Evolutionary conservation across 1,140 invertebrate species (phyloP), one percentile per base, ranked within the genome.

Genomic region (Chironomus tepperi): DNA sequence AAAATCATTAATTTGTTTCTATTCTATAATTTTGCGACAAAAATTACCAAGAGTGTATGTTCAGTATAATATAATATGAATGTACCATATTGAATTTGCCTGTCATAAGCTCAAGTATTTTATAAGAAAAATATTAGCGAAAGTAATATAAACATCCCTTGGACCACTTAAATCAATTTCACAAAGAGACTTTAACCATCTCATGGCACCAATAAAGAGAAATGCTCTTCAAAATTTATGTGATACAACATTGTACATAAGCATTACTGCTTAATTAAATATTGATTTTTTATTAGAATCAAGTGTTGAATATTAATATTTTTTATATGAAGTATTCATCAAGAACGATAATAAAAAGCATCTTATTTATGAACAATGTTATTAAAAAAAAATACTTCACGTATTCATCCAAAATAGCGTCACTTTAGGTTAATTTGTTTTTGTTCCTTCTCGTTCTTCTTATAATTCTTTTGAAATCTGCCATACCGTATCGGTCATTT

Each of bases 201-300:
- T 57, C 47, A 57, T 57, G 10, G 10, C 47, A 57, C 10, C 47
- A 57, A 57, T 57, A 57, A 57, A 57, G 47, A n/a, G 9, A 57
- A 57, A 57, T 57, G 10, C 47, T 57, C 47, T 57, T 57, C 47
- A 57, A 34, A n/a, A 57, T 57, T 57, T 57, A 57, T 57, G 47
- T 57, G 47, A 57, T 15, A 57, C 47, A 57, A 57, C 15, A 57
- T 57, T 57, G 47, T 57, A n/a, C 47, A 57, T 70, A 15, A 16
- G 18, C 65, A 70, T 70, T 70, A 70, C 65, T 19, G 16, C 65
- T 70, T 70, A 70, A 70, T 70, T 70, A 70, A 70, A 70, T 70
- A 70, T 70, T 70, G 65, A 70, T 70, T 70, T 70, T 70, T 70
- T 70, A 70, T 70, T 70, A 70, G n/a, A 70, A 18, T 19, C 65